Percentiles rank a stretch among this genome's conserved stretches.
These are phyloP conservation scores for Engraulis encrasicolus DNA, from an alignment of 2,113 vertebrate species.

Conservation along the genomic window DNA sequence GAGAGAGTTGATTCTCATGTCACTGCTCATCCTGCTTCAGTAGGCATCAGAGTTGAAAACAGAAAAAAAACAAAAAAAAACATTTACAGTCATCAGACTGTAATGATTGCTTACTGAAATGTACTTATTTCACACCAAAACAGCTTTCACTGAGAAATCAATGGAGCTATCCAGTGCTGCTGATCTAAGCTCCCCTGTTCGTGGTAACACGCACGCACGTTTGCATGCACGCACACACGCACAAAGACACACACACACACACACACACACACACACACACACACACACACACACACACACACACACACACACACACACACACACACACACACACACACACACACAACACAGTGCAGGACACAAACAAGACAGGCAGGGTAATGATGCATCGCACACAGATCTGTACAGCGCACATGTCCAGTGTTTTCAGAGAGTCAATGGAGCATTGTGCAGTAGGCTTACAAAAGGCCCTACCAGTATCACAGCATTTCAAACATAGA, in stretches of 20 bases:
- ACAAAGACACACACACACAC: too few relatives aligned
- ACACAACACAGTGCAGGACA: neutral
- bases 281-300: neutral
- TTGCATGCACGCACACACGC: too few relatives aligned
- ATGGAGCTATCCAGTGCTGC: slow-evolving; percentile 49
- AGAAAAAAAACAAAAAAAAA: slow-evolving; percentile 35
- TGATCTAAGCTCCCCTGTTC: slow-evolving; percentile 43
- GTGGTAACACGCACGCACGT: slow-evolving; percentile 22
- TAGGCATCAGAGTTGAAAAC: too few relatives aligned
- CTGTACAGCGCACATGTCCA: neutral
- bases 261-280: neutral
- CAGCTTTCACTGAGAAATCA: slow-evolving; percentile 48
- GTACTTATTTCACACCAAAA: slow-evolving; percentile 43
- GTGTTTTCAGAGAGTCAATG: neutral
- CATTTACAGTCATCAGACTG: slow-evolving; percentile 38
- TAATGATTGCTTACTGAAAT: slow-evolving; percentile 49
- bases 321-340: too few relatives aligned
- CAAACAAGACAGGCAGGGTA: neutral
- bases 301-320: neutral
- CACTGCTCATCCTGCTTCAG: neutral
- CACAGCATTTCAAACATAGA: neutral
- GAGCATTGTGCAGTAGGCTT: too few relatives aligned
- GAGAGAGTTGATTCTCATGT: too few relatives aligned
- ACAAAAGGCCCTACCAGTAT: too few relatives aligned
- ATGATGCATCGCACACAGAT: neutral